Base-by-base conservation (phyloP, 2,113 vertebrate species). In the Ornithorhynchus anatinus region DNA sequence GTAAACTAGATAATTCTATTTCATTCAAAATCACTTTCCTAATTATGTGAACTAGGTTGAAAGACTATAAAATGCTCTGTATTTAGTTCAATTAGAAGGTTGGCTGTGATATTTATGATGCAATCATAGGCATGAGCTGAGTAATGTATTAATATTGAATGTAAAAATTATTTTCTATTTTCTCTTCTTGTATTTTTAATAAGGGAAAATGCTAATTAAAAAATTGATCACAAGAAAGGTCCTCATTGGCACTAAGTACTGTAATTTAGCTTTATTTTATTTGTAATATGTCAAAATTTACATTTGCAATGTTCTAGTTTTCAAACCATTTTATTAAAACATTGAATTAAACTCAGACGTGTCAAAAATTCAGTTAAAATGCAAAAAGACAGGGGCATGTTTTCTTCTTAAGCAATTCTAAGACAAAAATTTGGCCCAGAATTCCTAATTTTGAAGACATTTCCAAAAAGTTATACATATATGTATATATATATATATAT, bases 1-100 rank as follows among this genome's bases (percentile, higher is more conserved):
- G 86, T 85, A 84, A 85, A 85, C 13, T 69, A 87, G 80, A 81
- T 77, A 81, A 79, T 84, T 87, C 83, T 70, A 80, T 79, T 85
- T 76, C 83, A 61, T 68, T 80, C 81, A 63, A 85, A 75, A 85
- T 79, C 69, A 77, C 72, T 84, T 73, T 81, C 83, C 84, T 87
- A 85, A 85, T 87, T 87, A 84, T 81, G 63, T 77, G 86, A 84
- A 79, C 78, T 85, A 83, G 53, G 74, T 80, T 84, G 69, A 79
- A 79, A 85, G 72, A 80, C 63, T 81, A 81, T 72, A 58, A 77
- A 84, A 72, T 70, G 52, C 37, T 72, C 80, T 81, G 43, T 63
- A 50, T 68, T 79, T 75, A 72, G 53, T 81, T 79, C 53, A 67
- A 35, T 69, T 57, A 67, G 53, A 76, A 79, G 45, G 83, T 77